Conservation (phyloP, 2,797 vertebrate species). For the Alcedo quadribrachys region DNA sequence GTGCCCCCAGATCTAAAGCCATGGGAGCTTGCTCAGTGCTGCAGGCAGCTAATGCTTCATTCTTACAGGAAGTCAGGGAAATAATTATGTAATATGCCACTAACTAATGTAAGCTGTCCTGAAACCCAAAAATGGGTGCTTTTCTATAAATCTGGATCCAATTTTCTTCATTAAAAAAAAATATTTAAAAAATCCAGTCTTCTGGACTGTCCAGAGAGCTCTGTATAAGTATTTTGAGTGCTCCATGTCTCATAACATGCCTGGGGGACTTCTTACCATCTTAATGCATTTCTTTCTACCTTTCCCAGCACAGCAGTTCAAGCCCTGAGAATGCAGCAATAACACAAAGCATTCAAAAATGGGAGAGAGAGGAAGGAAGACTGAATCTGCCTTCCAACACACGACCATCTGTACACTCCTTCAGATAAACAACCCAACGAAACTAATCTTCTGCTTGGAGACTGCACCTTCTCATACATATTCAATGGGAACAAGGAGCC, state of each 20-base stretch:
- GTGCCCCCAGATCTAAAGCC: neutral
- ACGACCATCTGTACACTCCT: slow-evolving; percentile 9
- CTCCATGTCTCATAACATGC: slow-evolving; percentile 1
- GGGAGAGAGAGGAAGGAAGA: slow-evolving; percentile 36
- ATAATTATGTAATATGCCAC: slow-evolving; percentile 63
- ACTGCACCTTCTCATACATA: neutral
- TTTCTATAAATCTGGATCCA: slow-evolving; percentile 64
- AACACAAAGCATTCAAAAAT: slow-evolving; percentile 29
- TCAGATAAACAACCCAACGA: slow-evolving; percentile 30
- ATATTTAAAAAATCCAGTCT: slow-evolving; percentile 7
- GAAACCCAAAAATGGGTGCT: slow-evolving; percentile 10
- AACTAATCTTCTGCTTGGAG: neutral
- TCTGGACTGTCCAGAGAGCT: slow-evolving; percentile 49
- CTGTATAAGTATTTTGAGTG: neutral
- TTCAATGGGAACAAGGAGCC: slow-evolving; percentile 17
- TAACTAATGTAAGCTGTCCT: slow-evolving; percentile 58
- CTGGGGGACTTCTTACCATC: slow-evolving; percentile 47
- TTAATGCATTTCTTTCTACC: slow-evolving; percentile 55
- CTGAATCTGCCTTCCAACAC: slow-evolving; percentile 37
- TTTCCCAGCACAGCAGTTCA: slow-evolving; percentile 42
- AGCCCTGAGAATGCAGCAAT: slow-evolving; percentile 36
- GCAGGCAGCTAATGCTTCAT: neutral
- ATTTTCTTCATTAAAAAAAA: slow-evolving; percentile 63
- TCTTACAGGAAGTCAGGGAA: slow-evolving; percentile 48
- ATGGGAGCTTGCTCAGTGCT: neutral